Base-by-base conservation (phyloP, 92 coral and sea anemone species). In the Micromussa lordhowensis region DNA sequence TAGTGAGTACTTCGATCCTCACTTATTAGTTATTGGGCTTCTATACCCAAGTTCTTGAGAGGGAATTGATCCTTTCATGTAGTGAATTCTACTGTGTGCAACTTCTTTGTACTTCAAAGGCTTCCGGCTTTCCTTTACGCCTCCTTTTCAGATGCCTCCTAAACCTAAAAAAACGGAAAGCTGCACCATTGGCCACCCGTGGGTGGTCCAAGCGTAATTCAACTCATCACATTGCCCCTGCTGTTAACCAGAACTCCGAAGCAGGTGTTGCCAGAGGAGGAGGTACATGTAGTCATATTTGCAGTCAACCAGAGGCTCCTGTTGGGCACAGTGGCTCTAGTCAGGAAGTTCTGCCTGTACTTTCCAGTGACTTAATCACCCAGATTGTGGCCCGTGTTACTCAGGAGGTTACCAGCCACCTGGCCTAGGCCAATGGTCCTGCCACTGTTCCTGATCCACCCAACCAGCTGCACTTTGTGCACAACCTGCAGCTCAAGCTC, bases 381-480 rank as follows among this genome's bases (percentile, higher is more conserved):
- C 79, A 68, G 54, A 76, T 77, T 51, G 71, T 76, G 24, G 18
- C 89, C 71, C 55, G 85, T 18, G 89, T 85, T 73, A 85, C 89
- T 22, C 28, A 85, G 68, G 82, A 58, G 35, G 89, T 85, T 21
- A 85, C 89, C 54, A 77, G 44, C 40, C 84, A 48, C 24, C 78
- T 75, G 64, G 89, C 89, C 83, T 85, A 44, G 51, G 51, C 12
- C 10, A 6, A 6, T 44, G 71, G 13, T 38, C 5, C 26, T 21
- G 15, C 77, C 77, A 72, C 3, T 69, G 16, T 24, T 24, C 34
- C 51, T 44, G 51, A 44, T 31, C 29, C 77, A 29, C 77, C 38
- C 77, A 32, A 44, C 77, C 77, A 72, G 40, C 77, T 44, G 31
- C 49, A 17, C 77, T 15, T 72, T 44, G 38, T 72, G 49, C 49